These are phyloP conservation scores for Drosophila koepferae DNA, from an alignment of 2,888 invertebrate genomes.

Conservation along the genomic window DNA sequence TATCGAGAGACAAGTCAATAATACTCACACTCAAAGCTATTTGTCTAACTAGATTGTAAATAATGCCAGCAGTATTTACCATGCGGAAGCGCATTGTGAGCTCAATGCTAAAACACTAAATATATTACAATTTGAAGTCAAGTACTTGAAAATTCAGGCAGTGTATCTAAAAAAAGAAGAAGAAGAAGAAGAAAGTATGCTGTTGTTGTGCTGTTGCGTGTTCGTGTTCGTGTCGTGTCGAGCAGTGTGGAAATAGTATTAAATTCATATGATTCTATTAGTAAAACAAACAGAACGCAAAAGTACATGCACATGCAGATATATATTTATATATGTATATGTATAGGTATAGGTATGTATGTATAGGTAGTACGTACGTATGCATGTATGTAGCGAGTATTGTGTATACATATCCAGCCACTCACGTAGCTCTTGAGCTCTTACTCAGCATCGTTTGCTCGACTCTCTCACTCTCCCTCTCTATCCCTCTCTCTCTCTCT, in stretches of 20 bases:
- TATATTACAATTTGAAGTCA: neutral
- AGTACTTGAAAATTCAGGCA: neutral
- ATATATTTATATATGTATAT: neutral
- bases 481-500: too few relatives aligned
- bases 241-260: constrained; percentile 56
- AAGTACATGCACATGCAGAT: constrained; percentile 4
- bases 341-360: neutral
- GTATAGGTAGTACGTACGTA: neutral
- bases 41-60: too few relatives aligned
- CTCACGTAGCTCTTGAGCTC: constrained; percentile 55
- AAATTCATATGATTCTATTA: constrained; percentile 77
- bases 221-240: constrained; percentile 26
- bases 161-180: too few relatives aligned
- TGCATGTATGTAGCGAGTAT: neutral
- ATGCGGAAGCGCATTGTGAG: too few relatives aligned
- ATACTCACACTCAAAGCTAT: too few relatives aligned
- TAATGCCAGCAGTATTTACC: too few relatives aligned
- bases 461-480: constrained; percentile 1
- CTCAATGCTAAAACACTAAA: neutral
- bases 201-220: neutral
- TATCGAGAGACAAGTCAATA: too few relatives aligned
- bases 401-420: constrained; percentile 27
- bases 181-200: too few relatives aligned
- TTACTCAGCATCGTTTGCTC: constrained; percentile 37
- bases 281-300: constrained; percentile 61